Evolutionary conservation across 2,797 vertebrate genomes (phyloP), one percentile per base, ranked within the genome.

Genomic region (Hydrolagus colliei): DNA sequence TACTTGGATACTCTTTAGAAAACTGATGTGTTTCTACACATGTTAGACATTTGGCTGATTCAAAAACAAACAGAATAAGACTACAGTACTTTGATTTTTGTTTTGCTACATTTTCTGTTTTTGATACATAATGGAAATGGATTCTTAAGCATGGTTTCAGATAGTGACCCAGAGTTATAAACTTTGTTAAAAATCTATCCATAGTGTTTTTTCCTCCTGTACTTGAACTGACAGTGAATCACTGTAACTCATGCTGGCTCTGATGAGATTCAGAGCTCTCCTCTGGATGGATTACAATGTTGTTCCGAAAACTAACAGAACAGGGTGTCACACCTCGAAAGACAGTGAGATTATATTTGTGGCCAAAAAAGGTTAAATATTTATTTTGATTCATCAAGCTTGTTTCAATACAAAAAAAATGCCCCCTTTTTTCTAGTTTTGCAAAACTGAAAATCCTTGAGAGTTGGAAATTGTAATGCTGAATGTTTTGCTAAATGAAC

Each of bases 371-470:
- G 27, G 27, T 27, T 27, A 27, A 27, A 27, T 27, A 27, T 27
- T 27, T 27, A 27, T 27, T 27, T 27, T 27, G 27, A 27, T 27
- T 27, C 27, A 27, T 2, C n/a, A 18, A 52, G 41, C 35, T 59
- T 76, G 20, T 76, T 76, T 35, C 74, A 76, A 59, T 52, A 76
- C 74, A 76, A 76, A 76, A 9, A 59, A 76, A 76, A 20, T 20
- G 59, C 16, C 9, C 2, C 6, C 6, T 20, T 76, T 76, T 59
- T 59, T 7, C 74, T 76, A 18, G 14, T 18, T 76, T 76, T 76
- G 2, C 18, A 76, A 76, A 52, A 7, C 41, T 59, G 14, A 20
- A 9, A 14, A 76, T 76, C 16, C 8, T 76, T 18, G 59, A 59
- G 41, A 59, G 16, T 76, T 76, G 18, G 7, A 76, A 76, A 52